Conservation (phyloP, 2,888 invertebrate genomes). For the Crossocerus cetratus region DNA sequence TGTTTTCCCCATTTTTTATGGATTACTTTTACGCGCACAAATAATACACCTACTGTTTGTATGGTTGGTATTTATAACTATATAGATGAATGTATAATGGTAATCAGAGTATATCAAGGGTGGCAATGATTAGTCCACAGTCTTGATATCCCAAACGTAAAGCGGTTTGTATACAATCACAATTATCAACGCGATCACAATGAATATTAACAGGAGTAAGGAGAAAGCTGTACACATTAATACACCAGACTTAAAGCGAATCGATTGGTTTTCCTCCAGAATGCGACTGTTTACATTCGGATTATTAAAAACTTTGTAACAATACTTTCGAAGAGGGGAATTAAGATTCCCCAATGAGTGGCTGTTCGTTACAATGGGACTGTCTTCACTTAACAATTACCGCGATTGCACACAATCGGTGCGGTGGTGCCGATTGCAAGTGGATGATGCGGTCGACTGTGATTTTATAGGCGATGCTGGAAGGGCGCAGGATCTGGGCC, state of each 20-base stretch:
- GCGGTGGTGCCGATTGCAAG: slow-evolving; percentile 59
- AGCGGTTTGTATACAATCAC: slow-evolving; percentile 64
- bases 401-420: slow-evolving; percentile 4
- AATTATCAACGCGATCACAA: slow-evolving; percentile 56
- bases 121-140: slow-evolving; percentile 16
- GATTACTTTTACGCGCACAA: background rate
- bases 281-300: background rate
- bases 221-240: slow-evolving; percentile 37
- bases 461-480: slow-evolving; percentile 70
- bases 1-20: slow-evolving; percentile 26
- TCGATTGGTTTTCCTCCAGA: slow-evolving; percentile 23
- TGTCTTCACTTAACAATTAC: background rate
- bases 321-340: too few species aligned
- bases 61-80: background rate
- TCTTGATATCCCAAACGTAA: slow-evolving; percentile 61
- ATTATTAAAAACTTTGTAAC: background rate
- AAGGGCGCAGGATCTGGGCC: slow-evolving; percentile 74
- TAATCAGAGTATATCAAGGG: background rate
- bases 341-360: too few species aligned
- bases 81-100: background rate
- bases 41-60: too few species aligned
- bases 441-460: slow-evolving; percentile 52
- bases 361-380: background rate
- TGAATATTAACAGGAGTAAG: slow-evolving; percentile 54
- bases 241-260: slow-evolving; percentile 11